Conservation (phyloP, 2,113 vertebrate species). For the Nerophis ophidion region DNA sequence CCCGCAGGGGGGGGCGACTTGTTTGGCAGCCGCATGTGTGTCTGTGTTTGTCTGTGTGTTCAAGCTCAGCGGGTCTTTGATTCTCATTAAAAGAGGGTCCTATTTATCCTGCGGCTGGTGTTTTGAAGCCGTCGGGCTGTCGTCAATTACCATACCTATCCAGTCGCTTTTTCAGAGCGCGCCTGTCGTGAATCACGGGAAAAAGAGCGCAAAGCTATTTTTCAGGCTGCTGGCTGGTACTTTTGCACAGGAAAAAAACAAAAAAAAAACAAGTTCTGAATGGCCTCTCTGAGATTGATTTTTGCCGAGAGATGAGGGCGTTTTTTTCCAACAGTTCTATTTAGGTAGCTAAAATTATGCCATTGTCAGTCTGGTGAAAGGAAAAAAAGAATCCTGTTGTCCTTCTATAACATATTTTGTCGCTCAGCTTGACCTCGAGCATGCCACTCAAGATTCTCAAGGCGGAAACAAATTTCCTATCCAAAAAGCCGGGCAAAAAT, state of each 20-base stretch:
- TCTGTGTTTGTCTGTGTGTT: constrained; percentile 6
- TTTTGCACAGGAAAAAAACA: constrained; percentile 37
- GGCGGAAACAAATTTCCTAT: no score
- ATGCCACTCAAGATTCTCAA: no score
- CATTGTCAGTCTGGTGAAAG: constrained; percentile 12
- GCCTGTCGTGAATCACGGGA: constrained; percentile 42
- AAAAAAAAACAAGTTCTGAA: constrained; percentile 29
- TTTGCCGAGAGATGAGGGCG: constrained; percentile 27
- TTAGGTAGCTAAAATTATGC: constrained; percentile 47
- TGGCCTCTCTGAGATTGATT: constrained; percentile 35
- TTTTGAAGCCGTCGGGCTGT: constrained; percentile 49
- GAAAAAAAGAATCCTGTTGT: background rate
- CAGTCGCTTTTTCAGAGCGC: constrained; percentile 48
- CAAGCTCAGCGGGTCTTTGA: constrained; percentile 52
- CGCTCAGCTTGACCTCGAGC: no score
- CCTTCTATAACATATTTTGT: background rate
- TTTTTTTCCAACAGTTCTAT: constrained; percentile 14
- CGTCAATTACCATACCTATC: constrained; percentile 63
- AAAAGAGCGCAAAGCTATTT: constrained; percentile 40
- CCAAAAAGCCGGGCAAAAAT: no score
- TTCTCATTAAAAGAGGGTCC: constrained; percentile 63
- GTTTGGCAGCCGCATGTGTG: constrained; percentile 33
- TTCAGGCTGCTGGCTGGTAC: constrained; percentile 33
- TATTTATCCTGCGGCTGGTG: constrained; percentile 45
- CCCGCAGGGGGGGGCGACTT: constrained; percentile 47